A percentile compares a stretch with the other conserved stretches of the same genome.
Evolutionary conservation across 2,888 invertebrate genomes (phyloP).

Genomic region (Melanotus villosus): DNA sequence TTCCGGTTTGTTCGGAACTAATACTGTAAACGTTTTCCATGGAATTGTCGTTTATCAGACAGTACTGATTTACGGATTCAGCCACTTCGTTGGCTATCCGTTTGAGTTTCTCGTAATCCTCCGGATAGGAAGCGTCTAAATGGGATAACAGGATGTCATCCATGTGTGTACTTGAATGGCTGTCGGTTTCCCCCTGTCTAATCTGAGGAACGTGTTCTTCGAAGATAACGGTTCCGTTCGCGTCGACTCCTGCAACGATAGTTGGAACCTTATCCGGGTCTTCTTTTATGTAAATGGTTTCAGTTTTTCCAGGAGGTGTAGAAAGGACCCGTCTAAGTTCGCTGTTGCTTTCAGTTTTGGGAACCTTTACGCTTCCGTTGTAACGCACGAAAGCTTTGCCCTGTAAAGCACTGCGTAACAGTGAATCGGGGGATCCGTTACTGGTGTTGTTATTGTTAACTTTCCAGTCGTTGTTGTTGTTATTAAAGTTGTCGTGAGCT

Average conservation of each 20-base stretch:
- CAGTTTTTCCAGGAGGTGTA: slow-evolving; percentile 67
- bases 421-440: slow-evolving; percentile 75
- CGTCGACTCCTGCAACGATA: slow-evolving; percentile 66
- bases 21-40: slow-evolving; percentile 73
- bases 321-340: slow-evolving; percentile 74
- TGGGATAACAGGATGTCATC: slow-evolving; percentile 81
- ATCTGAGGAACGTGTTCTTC: slow-evolving; percentile 64
- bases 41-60: slow-evolving; percentile 70
- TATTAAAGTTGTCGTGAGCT: slow-evolving; percentile 72
- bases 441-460: slow-evolving; percentile 72
- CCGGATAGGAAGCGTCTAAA: slow-evolving; percentile 79
- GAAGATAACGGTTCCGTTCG: slow-evolving; percentile 63
- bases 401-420: slow-evolving; percentile 86
- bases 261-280: slow-evolving; percentile 64
- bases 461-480: slow-evolving; percentile 89
- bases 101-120: slow-evolving; percentile 88
- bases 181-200: slow-evolving; percentile 66
- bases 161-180: slow-evolving; percentile 70
- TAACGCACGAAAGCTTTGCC: slow-evolving; percentile 76
- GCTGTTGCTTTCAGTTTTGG: slow-evolving; percentile 63
- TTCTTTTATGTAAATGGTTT: slow-evolving; percentile 64
- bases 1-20: slow-evolving; percentile 63
- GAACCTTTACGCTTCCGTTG: slow-evolving; percentile 62
- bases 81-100: slow-evolving; percentile 87
- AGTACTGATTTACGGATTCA: slow-evolving; percentile 81